These are phyloP conservation scores for Tethea ocularis DNA, from an alignment of 2,888 invertebrate species.

Conservation along the genomic window DNA sequence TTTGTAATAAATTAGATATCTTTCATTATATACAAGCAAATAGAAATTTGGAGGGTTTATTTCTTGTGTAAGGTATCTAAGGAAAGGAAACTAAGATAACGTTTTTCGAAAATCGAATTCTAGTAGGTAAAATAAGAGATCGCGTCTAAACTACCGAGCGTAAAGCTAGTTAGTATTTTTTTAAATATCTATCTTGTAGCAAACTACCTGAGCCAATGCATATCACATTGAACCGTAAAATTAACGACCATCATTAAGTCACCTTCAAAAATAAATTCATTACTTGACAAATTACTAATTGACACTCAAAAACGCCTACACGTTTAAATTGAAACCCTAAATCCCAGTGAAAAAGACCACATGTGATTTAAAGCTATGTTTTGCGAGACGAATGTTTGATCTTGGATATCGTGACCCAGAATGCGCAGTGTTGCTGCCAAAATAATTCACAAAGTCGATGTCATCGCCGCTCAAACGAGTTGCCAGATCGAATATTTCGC, in stretches of 20 bases:
- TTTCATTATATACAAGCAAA: background rate
- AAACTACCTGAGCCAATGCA: background rate
- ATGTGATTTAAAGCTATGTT: slow-evolving; percentile 31
- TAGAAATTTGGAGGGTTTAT: too few species aligned
- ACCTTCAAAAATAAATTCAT: background rate
- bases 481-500: slow-evolving; percentile 76
- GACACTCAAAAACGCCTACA: slow-evolving; percentile 8
- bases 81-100: too few species aligned
- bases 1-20: background rate
- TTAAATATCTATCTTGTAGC: background rate
- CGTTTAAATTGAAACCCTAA: slow-evolving; percentile 11
- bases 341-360: slow-evolving; percentile 16
- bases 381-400: slow-evolving; percentile 54
- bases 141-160: too few species aligned
- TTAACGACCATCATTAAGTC: background rate
- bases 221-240: background rate
- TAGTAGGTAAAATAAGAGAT: too few species aligned
- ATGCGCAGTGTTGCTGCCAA: slow-evolving; percentile 74
- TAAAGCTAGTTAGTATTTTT: too few species aligned
- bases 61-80: too few species aligned
- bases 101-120: too few species aligned
- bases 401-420: slow-evolving; percentile 73
- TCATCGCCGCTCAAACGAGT: slow-evolving; percentile 58
- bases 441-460: slow-evolving; percentile 75
- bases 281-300: slow-evolving; percentile 16